A percentile compares a stretch with the other conserved stretches of the same genome.
phyloP scores from a whole-genome alignment of 1,140 invertebrate genomes.

The Drosophila bocki region DNA sequence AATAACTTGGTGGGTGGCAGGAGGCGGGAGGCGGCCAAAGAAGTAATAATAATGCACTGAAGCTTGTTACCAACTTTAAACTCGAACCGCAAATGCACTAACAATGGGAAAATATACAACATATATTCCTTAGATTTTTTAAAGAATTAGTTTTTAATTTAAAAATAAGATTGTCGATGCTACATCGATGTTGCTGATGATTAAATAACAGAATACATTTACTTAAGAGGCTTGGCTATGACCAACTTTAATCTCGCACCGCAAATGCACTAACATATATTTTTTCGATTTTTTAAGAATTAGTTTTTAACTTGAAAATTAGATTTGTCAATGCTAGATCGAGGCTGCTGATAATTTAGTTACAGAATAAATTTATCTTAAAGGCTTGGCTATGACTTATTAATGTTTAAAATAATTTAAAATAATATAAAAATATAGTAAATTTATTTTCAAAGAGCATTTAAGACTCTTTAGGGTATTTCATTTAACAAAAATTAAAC shows the following conservation, averaged over 20 bases:
- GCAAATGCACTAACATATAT: neutral
- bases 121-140: too few relatives aligned
- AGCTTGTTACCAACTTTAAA: conserved; percentile 2
- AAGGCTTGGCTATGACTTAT: too few relatives aligned
- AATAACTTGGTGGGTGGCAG: neutral
- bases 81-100: conserved; percentile 8
- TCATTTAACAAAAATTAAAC: conserved; percentile 10
- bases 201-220: neutral
- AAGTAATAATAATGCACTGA: conserved; percentile 37
- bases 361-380: too few relatives aligned
- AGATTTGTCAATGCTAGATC: neutral
- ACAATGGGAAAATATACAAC: neutral
- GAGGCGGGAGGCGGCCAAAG: neutral
- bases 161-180: too few relatives aligned
- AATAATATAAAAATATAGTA: too few relatives aligned
- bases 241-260: neutral
- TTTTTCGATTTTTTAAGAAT: too few relatives aligned
- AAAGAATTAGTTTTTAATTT: too few relatives aligned
- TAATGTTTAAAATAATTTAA: too few relatives aligned
- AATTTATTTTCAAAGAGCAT: neutral
- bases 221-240: neutral
- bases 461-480: neutral
- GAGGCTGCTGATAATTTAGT: neutral
- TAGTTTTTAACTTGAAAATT: too few relatives aligned
- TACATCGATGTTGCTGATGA: neutral